Evolutionary conservation across 2,113 vertebrate genomes (phyloP).

Genomic region (Hippotragus niger): DNA sequence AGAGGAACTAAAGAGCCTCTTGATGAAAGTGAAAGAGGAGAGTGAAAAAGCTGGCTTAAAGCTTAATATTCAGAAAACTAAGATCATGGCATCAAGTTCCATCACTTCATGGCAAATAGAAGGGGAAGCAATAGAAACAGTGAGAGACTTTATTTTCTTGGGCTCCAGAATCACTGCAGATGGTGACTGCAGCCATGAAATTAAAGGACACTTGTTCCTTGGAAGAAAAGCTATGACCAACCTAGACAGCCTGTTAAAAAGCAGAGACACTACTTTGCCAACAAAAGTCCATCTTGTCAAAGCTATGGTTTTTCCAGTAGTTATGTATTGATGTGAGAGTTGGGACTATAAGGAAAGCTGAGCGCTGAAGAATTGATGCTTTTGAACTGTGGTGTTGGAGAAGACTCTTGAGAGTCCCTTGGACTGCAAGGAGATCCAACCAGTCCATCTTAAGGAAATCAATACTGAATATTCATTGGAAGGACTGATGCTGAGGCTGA

Average conservation of each 20-base stretch:
- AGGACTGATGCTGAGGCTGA: background rate
- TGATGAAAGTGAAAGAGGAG: background rate
- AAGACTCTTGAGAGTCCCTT: background rate
- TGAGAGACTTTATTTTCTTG: background rate
- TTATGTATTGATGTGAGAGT: background rate
- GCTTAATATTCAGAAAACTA: background rate
- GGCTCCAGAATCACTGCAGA: background rate
- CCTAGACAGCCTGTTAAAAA: background rate
- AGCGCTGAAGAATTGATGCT: background rate
- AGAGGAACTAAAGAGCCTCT: background rate
- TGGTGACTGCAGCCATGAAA: background rate
- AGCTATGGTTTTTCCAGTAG: background rate
- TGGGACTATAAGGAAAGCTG: background rate
- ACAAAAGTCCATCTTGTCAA: rapidly evolving
- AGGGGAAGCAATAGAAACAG: background rate
- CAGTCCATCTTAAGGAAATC: background rate
- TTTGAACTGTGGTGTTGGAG: background rate
- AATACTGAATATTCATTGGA: background rate
- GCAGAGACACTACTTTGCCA: background rate
- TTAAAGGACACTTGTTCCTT: background rate
- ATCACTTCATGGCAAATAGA: background rate
- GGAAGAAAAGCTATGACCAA: background rate
- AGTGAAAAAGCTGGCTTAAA: background rate
- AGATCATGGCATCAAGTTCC: background rate
- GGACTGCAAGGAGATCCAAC: background rate